Conservation (phyloP, 2,797 vertebrate genomes). For the Merluccius polli region DNA sequence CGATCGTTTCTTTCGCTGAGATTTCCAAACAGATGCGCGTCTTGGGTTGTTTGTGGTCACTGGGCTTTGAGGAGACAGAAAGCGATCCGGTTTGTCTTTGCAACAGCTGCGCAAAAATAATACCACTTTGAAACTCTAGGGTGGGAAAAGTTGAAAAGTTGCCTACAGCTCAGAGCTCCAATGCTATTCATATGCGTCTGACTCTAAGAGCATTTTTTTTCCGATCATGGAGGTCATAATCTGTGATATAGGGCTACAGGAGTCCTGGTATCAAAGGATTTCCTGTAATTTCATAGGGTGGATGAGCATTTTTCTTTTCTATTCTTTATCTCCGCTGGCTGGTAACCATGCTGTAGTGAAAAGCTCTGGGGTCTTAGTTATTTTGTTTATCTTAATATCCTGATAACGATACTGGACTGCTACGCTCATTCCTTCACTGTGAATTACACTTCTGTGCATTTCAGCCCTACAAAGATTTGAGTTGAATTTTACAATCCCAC, state of each 20-base stretch:
- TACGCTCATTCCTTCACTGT: slow-evolving; percentile 30
- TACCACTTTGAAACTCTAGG: too few species aligned
- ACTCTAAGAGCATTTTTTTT: slow-evolving; percentile 30
- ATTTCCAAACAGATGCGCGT: too few species aligned
- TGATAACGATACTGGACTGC: slow-evolving; percentile 36
- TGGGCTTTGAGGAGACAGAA: too few species aligned
- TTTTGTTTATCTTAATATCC: slow-evolving; percentile 28
- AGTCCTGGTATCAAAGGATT: slow-evolving; percentile 29
- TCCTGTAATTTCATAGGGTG: slow-evolving; percentile 47
- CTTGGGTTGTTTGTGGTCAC: too few species aligned
- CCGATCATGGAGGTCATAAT: slow-evolving; percentile 44
- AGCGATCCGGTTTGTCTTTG: too few species aligned
- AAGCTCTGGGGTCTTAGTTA: slow-evolving; percentile 16
- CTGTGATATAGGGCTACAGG: slow-evolving; percentile 42
- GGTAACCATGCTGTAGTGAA: slow-evolving; percentile 2
- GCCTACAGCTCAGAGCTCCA: slow-evolving; percentile 48
- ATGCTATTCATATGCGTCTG: slow-evolving; percentile 49
- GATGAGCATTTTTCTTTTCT: slow-evolving; percentile 29
- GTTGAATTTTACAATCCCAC: background rate
- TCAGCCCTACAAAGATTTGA: slow-evolving; percentile 10
- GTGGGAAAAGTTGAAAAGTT: too few species aligned
- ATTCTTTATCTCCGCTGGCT: slow-evolving; percentile 33
- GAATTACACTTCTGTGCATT: slow-evolving; percentile 11
- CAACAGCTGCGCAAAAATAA: too few species aligned
- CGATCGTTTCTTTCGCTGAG: too few species aligned